Conservation (phyloP, 2,888 invertebrate genomes). For the Phorcus lineatus region DNA sequence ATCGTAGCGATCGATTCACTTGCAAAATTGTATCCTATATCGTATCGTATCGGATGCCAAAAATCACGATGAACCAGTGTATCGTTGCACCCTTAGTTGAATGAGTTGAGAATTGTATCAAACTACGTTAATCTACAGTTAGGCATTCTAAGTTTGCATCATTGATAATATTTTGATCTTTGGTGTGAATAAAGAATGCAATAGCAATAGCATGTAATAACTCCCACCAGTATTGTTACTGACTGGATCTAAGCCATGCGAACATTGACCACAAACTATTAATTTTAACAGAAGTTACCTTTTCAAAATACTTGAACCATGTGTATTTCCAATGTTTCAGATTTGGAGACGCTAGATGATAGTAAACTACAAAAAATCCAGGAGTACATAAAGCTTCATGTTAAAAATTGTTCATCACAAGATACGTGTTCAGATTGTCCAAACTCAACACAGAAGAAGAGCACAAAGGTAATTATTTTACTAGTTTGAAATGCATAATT, state of each 20-base stretch:
- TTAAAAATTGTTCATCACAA: conserved; percentile 33
- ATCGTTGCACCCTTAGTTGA: no score
- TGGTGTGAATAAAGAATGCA: conserved; percentile 2
- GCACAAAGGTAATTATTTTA: conserved; percentile 41
- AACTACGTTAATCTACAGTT: no score
- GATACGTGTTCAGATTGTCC: conserved; percentile 28
- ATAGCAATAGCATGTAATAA: neutral
- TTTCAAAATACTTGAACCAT: no score
- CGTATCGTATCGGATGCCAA: no score
- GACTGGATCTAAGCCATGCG: neutral
- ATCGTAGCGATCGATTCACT: no score
- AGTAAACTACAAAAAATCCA: conserved; percentile 51
- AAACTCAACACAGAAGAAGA: conserved; percentile 43
- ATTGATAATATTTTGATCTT: neutral
- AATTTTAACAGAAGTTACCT: no score
- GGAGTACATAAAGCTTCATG: conserved; percentile 49
- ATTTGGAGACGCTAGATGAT: conserved; percentile 51
- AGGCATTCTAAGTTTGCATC: neutral
- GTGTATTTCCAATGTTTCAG: conserved; percentile 38
- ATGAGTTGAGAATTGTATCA: no score
- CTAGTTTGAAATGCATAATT: no score
- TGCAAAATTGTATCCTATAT: no score
- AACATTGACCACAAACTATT: neutral
- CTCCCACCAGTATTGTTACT: neutral
- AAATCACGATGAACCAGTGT: no score